Conservation (phyloP, 2,113 vertebrate species). For the Sylvia atricapilla region DNA sequence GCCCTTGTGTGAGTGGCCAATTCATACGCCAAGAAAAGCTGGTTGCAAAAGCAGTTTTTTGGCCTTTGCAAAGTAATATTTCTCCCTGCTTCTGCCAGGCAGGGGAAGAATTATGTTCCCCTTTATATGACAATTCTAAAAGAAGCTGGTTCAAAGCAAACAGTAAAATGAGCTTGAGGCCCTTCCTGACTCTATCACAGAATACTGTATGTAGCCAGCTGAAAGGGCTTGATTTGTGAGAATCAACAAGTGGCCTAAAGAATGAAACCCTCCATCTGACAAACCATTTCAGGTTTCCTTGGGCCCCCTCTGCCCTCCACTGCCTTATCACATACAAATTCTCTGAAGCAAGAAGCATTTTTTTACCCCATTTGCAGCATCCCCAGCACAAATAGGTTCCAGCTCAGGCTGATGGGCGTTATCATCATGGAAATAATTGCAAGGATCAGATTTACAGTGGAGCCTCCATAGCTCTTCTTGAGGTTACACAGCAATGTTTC, state of each 20-base stretch:
- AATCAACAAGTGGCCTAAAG: not conserved
- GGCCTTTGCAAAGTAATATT: not conserved
- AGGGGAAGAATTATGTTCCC: not conserved
- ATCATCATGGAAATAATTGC: not conserved
- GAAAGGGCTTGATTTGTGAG: not conserved
- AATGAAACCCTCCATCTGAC: not conserved
- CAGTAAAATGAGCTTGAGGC: not conserved
- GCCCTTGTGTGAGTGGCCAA: accelerated
- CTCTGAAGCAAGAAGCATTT: not conserved
- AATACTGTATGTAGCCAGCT: not conserved
- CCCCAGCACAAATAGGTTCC: not conserved
- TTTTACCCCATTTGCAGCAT: not conserved
- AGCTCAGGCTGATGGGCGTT: not conserved
- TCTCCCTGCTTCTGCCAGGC: not conserved
- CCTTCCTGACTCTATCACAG: not conserved
- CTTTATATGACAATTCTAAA: not conserved
- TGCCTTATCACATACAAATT: not conserved
- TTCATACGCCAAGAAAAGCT: not conserved
- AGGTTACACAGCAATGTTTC: not conserved
- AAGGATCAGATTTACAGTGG: not conserved
- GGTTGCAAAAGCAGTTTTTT: not conserved
- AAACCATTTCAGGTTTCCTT: not conserved
- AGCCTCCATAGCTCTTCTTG: not conserved
- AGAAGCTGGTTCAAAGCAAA: slow-evolving; percentile 6
- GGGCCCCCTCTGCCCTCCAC: not conserved